Conservation (phyloP, 1,140 invertebrate genomes). For the Calliopsis andreniformis region DNA sequence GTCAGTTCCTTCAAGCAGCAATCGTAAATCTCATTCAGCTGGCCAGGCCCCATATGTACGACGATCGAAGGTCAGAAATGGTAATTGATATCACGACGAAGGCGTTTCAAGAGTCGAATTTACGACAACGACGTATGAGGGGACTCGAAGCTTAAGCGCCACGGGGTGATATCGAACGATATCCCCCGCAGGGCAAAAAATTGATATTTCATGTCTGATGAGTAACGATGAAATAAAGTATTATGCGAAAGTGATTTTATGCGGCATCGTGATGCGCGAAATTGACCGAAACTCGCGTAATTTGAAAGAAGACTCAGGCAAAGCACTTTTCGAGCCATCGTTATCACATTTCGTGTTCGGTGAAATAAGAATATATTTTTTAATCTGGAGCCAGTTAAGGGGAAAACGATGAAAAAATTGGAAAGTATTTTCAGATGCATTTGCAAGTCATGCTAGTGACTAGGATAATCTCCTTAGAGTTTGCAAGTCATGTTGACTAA, state of each 20-base stretch:
- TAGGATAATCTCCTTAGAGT: too few relatives aligned
- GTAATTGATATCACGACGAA: constrained; percentile 27
- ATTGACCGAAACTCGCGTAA: background rate
- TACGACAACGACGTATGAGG: background rate
- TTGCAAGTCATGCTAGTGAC: too few relatives aligned
- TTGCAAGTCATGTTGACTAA: too few relatives aligned
- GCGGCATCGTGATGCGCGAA: background rate
- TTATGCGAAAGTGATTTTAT: background rate
- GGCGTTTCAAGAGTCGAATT: constrained; percentile 2
- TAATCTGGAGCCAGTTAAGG: background rate
- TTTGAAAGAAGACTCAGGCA: background rate
- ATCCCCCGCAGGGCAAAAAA: constrained; percentile 5
- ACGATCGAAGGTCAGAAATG: constrained; percentile 46
- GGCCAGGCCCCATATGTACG: constrained; percentile 16
- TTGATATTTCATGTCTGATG: background rate
- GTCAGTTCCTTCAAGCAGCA: constrained; percentile 14
- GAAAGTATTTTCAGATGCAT: too few relatives aligned
- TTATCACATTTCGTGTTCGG: background rate
- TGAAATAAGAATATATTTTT: background rate
- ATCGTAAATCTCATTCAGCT: constrained; percentile 48
- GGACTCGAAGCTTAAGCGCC: constrained; percentile 1
- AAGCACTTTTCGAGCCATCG: background rate
- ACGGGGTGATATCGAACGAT: background rate
- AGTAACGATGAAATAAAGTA: background rate
- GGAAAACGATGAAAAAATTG: too few relatives aligned